Evolutionary conservation across 92 coral and sea anemone species (phyloP).

Genomic region (Plumapathes pennacea): DNA sequence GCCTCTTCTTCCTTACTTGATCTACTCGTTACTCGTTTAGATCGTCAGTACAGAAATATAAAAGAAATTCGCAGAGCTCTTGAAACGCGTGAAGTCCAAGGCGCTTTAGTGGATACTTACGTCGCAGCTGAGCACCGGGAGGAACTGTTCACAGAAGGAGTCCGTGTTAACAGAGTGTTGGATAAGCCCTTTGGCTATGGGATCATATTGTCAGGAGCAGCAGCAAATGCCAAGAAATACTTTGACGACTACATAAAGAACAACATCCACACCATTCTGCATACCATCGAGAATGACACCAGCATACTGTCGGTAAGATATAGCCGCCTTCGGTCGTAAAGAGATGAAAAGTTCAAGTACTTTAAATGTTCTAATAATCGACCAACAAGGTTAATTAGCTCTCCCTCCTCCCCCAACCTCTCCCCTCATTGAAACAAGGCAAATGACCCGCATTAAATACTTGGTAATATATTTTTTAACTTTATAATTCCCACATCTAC

Average conservation of each 20-base stretch:
- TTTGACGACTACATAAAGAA: conserved; percentile 51
- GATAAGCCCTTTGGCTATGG: conserved; percentile 65
- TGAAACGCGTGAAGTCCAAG: conserved; percentile 49
- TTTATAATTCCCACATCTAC: too few relatives aligned
- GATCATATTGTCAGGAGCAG: conserved; percentile 59
- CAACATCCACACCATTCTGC: conserved; percentile 30
- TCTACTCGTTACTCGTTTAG: too few relatives aligned
- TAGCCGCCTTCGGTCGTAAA: too few relatives aligned
- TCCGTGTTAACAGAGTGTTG: conserved; percentile 41
- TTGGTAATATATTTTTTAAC: too few relatives aligned
- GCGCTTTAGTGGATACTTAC: conserved; percentile 69
- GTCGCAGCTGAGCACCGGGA: conserved; percentile 80
- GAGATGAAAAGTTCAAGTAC: too few relatives aligned
- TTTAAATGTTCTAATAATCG: too few relatives aligned
- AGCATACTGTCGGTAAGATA: conserved; percentile 22
- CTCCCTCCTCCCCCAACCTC: too few relatives aligned
- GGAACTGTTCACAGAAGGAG: conserved; percentile 31
- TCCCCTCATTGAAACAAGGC: too few relatives aligned
- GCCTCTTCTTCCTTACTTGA: too few relatives aligned
- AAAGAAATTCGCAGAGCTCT: conserved; percentile 58
- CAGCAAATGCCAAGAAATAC: conserved; percentile 19
- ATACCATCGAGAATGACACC: conserved; percentile 21
- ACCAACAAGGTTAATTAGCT: too few relatives aligned
- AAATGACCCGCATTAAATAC: too few relatives aligned
- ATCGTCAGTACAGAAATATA: conserved; percentile 31